Percentiles rank a stretch among this genome's conserved stretches.
These are phyloP conservation scores for Pangasius mekongensis DNA, from an alignment of 2,797 vertebrate genomes.

Conservation along the genomic window DNA sequence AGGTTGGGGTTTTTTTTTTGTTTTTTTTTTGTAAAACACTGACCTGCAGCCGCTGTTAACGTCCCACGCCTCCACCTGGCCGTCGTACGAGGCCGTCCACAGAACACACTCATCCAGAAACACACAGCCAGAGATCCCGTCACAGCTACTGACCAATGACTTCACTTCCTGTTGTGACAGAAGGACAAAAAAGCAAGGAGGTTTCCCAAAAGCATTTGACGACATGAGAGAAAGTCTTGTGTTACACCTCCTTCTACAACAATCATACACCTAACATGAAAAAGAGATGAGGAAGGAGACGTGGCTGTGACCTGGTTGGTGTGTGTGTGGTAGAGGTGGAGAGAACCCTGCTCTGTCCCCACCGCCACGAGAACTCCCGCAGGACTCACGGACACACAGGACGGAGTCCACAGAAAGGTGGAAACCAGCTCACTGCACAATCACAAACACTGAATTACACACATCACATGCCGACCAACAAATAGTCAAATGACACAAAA, in stretches of 20 bases:
- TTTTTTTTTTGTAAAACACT: conserved; percentile 16
- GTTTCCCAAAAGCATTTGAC: not conserved
- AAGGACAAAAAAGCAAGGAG: not conserved
- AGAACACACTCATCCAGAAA: conserved; percentile 76
- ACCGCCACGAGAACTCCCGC: conserved; percentile 74
- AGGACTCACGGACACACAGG: conserved; percentile 73
- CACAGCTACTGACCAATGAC: conserved; percentile 79
- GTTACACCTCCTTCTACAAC: not conserved
- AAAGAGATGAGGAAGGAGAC: not conserved
- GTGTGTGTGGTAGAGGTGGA: conserved; percentile 77
- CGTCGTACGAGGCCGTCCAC: conserved; percentile 79
- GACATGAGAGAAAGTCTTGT: not conserved
- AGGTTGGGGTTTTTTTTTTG: not conserved
- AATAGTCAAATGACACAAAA: not conserved
- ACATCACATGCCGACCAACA: not conserved
- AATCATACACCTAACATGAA: not conserved
- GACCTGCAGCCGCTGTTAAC: conserved; percentile 80
- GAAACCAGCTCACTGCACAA: conserved; percentile 69
- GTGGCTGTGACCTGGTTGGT: conserved; percentile 77
- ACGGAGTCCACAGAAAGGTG: conserved; percentile 70
- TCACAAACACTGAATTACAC: not conserved
- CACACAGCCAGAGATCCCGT: conserved; percentile 81
- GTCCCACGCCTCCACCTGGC: conserved; percentile 85
- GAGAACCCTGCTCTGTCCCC: conserved; percentile 76
- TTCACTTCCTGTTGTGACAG: conserved; percentile 78